Percentiles rank a stretch among this genome's conserved stretches.
phyloP scores from a whole-genome alignment of 2,113 vertebrate genomes.

The Spheniscus mendiculus region DNA sequence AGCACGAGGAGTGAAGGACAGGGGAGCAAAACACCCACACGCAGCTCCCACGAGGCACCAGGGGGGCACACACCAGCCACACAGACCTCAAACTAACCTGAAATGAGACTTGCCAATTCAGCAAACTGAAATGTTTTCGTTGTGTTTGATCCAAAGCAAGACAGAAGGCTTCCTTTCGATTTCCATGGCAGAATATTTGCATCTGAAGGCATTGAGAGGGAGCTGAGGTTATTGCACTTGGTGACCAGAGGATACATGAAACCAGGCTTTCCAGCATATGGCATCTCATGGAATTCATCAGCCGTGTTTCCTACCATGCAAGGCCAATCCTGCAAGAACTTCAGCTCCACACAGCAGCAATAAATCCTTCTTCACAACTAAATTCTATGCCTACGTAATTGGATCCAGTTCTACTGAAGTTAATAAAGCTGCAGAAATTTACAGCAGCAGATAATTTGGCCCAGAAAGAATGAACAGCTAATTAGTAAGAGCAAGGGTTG shows the following conservation, averaged over 20 bases:
- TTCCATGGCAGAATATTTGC: not conserved
- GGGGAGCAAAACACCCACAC: rapidly evolving
- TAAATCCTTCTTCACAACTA: not conserved
- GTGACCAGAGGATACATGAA: not conserved
- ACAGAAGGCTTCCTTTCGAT: not conserved
- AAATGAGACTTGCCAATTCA: not conserved
- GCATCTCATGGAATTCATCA: not conserved
- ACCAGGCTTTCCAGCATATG: not conserved
- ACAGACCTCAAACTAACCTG: not conserved
- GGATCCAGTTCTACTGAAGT: not conserved
- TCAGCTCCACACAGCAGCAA: not conserved
- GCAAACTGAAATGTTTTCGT: not conserved
- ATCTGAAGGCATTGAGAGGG: not conserved
- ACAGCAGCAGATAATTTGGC: not conserved
- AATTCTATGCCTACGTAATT: not conserved
- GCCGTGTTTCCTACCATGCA: not conserved
- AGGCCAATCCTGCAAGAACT: not conserved
- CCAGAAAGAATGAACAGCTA: not conserved
- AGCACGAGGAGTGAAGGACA: not conserved
- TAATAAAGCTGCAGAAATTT: not conserved
- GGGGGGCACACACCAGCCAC: not conserved
- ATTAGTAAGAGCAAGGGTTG: not conserved
- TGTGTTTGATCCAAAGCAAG: not conserved
- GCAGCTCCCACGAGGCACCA: rapidly evolving
- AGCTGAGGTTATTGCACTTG: not conserved